Evolutionary conservation across 2,113 vertebrate genomes (phyloP).

Genomic region (Onychostoma macrolepis): DNA sequence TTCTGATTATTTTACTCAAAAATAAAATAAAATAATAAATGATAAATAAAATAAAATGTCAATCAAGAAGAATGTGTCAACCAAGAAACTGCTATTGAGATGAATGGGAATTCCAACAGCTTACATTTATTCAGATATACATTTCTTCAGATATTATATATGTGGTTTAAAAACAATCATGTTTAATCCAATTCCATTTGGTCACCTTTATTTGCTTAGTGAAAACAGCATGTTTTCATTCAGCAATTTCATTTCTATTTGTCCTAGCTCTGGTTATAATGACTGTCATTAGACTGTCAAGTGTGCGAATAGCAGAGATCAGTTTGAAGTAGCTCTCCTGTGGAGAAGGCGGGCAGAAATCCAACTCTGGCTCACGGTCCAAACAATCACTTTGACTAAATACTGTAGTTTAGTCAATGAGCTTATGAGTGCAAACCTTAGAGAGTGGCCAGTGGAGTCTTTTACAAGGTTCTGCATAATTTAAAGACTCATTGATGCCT

Average conservation of each 20-base stretch:
- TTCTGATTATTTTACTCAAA: neutral
- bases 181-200: neutral
- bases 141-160: neutral
- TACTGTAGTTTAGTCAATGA: neutral
- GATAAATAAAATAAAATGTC: neutral
- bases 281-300: neutral
- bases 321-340: slow-evolving; percentile 21
- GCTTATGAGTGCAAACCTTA: neutral
- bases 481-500: neutral
- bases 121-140: no score
- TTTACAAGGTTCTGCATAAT: neutral
- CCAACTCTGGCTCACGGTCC: neutral
- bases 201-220: neutral
- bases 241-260: neutral
- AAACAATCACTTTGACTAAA: slow-evolving; percentile 10
- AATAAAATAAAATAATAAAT: no score
- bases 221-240: neutral
- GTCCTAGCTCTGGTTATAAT: neutral
- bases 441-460: neutral
- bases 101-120: neutral
- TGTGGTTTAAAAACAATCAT: neutral
- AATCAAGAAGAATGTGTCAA: neutral
- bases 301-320: slow-evolving; percentile 14
- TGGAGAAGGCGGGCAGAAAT: neutral
- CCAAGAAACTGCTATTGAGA: neutral